Conservation (phyloP, 2,888 invertebrate species). For the Hedychridium roseum region DNA sequence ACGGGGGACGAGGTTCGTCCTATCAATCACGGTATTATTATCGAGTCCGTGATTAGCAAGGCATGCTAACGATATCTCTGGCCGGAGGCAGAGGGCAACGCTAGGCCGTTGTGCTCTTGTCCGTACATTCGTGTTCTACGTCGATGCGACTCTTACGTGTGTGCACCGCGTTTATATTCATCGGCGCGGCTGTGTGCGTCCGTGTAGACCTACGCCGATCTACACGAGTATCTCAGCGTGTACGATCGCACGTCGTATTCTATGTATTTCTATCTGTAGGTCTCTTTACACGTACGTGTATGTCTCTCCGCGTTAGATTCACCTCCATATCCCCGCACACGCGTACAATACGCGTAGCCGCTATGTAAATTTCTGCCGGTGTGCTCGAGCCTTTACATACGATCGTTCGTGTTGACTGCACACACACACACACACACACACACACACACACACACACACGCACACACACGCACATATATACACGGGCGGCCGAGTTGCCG, state of each 20-base stretch:
- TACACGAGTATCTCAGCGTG: conserved; percentile 22
- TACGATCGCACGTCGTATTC: conserved; percentile 14
- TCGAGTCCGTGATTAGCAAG: conserved; percentile 64
- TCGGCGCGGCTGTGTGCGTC: conserved; percentile 13
- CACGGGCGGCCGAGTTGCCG: conserved; percentile 15
- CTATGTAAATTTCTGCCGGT: too few relatives aligned
- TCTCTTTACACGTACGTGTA: conserved; percentile 24
- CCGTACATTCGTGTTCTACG: conserved; percentile 5
- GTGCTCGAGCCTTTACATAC: too few relatives aligned
- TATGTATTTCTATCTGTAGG: too few relatives aligned
- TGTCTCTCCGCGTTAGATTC: conserved; percentile 12
- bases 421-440: too few relatives aligned
- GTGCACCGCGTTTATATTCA: conserved; percentile 9
- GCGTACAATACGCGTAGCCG: too few relatives aligned
- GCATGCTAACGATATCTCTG: conserved; percentile 63
- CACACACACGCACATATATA: conserved; percentile 9
- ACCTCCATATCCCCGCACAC: too few relatives aligned
- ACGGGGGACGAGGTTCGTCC: conserved; percentile 54
- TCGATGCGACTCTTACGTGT: not conserved
- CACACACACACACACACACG: too few relatives aligned
- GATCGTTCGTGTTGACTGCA: too few relatives aligned
- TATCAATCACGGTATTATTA: conserved; percentile 64
- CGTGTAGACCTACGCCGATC: conserved; percentile 28
- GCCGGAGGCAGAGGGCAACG: conserved; percentile 55
- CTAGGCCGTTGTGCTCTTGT: conserved; percentile 36